Evolutionary conservation across 2,113 vertebrate genomes (phyloP).

Genomic region (Stictonetta naevosa): DNA sequence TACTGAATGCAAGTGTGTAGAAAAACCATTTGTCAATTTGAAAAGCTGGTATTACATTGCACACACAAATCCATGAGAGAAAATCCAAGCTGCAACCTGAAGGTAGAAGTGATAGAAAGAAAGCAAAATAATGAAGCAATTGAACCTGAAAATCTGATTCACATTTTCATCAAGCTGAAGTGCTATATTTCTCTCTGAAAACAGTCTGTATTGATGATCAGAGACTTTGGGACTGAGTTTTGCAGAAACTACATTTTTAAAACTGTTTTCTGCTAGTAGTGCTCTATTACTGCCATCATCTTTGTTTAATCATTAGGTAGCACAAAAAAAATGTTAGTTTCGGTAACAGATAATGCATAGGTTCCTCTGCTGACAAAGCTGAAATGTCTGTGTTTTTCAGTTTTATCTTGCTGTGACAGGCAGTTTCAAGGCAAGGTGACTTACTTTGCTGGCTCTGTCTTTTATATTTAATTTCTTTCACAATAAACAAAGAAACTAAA

Average conservation of each 20-base stretch:
- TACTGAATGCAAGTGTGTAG: not conserved
- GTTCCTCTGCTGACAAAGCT: not conserved
- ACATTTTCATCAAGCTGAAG: not conserved
- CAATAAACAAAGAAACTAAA: not conserved
- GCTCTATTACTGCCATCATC: not conserved
- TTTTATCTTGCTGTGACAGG: not conserved
- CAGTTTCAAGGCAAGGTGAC: constrained; percentile 19
- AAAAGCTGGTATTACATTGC: not conserved
- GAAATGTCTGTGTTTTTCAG: constrained; percentile 10
- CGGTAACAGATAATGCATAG: not conserved
- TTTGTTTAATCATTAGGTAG: constrained; percentile 40
- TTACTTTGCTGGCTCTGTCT: not conserved
- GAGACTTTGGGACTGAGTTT: not conserved
- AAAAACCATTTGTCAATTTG: constrained; percentile 18
- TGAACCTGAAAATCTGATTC: constrained; percentile 6
- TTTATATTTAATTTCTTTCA: not conserved
- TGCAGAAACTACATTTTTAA: constrained; percentile 3
- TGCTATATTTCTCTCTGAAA: not conserved
- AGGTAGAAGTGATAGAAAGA: not conserved
- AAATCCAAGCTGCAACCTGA: not conserved
- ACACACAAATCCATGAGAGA: not conserved
- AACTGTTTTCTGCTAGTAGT: not conserved
- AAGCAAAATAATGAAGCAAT: not conserved
- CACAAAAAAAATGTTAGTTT: not conserved
- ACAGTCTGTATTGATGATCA: not conserved